Evolutionary conservation across 1,140 invertebrate species (phyloP).

Genomic region (Akabosia matsudoensis): DNA sequence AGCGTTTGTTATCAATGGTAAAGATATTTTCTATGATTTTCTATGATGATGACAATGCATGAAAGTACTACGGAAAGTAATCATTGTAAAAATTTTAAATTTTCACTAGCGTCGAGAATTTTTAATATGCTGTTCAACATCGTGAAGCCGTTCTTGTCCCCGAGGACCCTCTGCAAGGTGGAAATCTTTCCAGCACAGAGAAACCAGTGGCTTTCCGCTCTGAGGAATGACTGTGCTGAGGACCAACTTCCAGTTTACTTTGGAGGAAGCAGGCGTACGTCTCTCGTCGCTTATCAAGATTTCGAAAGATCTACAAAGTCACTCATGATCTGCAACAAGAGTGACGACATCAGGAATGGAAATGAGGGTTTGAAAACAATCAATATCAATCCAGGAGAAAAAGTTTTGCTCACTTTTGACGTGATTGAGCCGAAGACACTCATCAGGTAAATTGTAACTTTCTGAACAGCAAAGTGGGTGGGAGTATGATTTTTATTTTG

Average conservation of each 20-base stretch:
- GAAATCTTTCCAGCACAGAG: neutral
- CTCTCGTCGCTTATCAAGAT: neutral
- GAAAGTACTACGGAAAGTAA: neutral
- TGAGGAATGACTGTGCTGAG: neutral
- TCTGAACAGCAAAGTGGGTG: neutral
- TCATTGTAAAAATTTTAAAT: too few relatives aligned
- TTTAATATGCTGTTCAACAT: constrained; percentile 14
- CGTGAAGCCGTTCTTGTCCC: constrained; percentile 4
- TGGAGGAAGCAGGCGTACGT: neutral
- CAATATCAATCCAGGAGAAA: constrained; percentile 11
- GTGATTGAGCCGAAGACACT: neutral
- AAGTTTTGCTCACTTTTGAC: constrained; percentile 9
- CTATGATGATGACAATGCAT: neutral
- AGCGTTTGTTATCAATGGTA: constrained; percentile 12
- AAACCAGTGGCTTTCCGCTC: neutral
- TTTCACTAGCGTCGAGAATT: neutral
- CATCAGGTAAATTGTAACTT: neutral
- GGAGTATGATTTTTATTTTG: neutral
- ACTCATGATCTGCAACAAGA: neutral
- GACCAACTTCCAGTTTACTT: neutral
- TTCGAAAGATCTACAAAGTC: neutral
- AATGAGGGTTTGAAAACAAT: neutral
- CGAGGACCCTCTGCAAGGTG: neutral
- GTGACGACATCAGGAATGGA: neutral
- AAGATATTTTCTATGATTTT: neutral